Base-by-base conservation (phyloP, 2,113 vertebrate species). In the Mus musculus region DNA sequence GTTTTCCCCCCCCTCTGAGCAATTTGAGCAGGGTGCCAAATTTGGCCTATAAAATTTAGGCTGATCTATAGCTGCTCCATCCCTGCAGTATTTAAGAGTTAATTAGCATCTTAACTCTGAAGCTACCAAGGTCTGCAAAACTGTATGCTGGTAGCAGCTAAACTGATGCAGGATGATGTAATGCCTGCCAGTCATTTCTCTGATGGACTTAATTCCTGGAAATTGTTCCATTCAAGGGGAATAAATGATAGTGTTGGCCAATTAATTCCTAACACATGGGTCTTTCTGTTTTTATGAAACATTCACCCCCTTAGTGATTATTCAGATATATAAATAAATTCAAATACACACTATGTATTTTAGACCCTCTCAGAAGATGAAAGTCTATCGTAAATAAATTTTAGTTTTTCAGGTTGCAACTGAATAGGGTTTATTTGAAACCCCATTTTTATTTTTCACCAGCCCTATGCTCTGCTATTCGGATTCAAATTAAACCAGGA, bases 41-140 rank as follows among this genome's bases (percentile, higher is more conserved):
- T 72, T 63, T 5, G 52, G 80, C 36, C 20, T 87, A 69, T 87
- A 78, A 59, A 88, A 49, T 82, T 71, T 42, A 71, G 59, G 13
- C 63, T 92, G 33, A n/a, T 9, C 81, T 95, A 54, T 42, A 92
- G 97, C 96, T 94, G 61, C 77, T 73, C 75, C 69, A 85, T 52
- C 96, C 63, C 91, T 92, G 33, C 76, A 81, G 73, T 46, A 80
- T 75, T 91, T 4, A 72, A 22, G 72, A 77, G 96, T 96, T 87
- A 94, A 77, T 89, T 95, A 96, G 80, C 88, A 97, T 88, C 88
- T 97, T 95, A 96, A 97, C 97, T 94, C 73, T 96, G 59, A 81
- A 95, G 86, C 95, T 87, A 33, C 54, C 4, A 39, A 5, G 78
- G 49, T 71, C 95, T 96, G 75, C 88, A 97, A 93, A 97, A 98